phyloP scores from a whole-genome alignment of 2,797 vertebrate species.

The Chiloscyllium punctatum region DNA sequence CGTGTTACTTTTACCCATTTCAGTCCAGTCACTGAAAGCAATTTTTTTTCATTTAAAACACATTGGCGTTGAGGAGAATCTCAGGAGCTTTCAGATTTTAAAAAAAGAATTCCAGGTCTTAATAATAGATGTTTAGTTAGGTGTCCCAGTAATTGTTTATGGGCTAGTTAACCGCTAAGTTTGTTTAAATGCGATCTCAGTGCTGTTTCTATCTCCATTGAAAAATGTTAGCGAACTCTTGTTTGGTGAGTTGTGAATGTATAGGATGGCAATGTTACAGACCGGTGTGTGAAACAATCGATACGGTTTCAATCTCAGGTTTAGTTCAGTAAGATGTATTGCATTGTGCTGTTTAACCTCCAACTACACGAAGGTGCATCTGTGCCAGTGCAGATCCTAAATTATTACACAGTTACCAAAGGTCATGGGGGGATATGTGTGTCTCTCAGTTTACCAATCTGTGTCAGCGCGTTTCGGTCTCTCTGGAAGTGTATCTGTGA shows the following conservation, averaged over 20 bases:
- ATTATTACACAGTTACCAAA: neutral
- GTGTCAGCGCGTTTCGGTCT: neutral
- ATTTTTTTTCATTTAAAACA: neutral
- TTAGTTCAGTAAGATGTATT: neutral
- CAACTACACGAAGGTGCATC: neutral
- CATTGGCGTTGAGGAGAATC: neutral
- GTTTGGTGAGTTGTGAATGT: neutral
- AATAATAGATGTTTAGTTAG: neutral
- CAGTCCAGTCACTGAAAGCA: too few relatives aligned
- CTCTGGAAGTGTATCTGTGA: too few relatives aligned
- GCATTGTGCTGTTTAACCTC: neutral
- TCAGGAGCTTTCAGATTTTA: neutral
- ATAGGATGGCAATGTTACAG: neutral
- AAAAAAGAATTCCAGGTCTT: neutral
- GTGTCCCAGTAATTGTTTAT: neutral
- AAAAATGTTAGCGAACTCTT: too few relatives aligned
- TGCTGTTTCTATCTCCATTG: neutral
- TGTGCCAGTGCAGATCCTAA: neutral
- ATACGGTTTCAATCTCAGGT: neutral
- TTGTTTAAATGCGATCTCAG: neutral
- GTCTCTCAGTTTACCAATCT: neutral
- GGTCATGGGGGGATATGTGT: neutral
- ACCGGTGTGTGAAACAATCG: neutral
- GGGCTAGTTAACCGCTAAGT: neutral
- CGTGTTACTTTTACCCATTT: neutral